These are phyloP conservation scores for Phrynosoma platyrhinos DNA, from an alignment of 2,113 vertebrate species.

Conservation along the genomic window DNA sequence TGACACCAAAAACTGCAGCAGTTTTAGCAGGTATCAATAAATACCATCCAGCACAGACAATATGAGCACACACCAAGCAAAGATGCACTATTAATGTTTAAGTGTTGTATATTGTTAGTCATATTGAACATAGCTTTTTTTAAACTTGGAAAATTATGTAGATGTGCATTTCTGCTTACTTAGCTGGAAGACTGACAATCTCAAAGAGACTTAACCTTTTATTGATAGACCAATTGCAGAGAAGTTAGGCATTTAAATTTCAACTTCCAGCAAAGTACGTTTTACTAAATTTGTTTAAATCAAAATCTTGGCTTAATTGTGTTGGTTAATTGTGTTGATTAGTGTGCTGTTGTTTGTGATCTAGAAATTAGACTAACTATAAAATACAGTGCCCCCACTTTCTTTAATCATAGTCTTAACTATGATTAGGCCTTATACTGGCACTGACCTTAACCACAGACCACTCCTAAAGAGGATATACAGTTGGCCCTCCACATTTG, in stretches of 20 bases:
- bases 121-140: not conserved
- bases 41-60: slow-evolving; percentile 30
- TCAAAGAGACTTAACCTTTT: not conserved
- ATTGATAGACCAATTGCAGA: not conserved
- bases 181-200: not conserved
- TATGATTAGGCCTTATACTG: not conserved
- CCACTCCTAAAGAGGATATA: not conserved
- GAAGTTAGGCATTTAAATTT: not conserved
- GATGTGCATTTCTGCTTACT: not conserved
- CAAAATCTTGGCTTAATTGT: not conserved
- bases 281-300: not conserved
- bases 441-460: not conserved
- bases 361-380: not conserved
- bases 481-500: too few species aligned
- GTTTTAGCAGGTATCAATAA: slow-evolving; percentile 38
- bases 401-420: not conserved
- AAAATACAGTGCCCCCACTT: not conserved
- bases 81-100: not conserved
- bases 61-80: slow-evolving; percentile 15
- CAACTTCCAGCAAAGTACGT: not conserved
- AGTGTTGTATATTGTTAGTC: not conserved
- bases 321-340: not conserved
- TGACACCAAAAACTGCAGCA: not conserved
- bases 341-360: not conserved
- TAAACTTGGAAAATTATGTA: slow-evolving; percentile 10